A percentile compares a stretch with the other conserved stretches of the same genome.
Conservation (phyloP, 2,113 vertebrate species). For the Bubo bubo region DNA sequence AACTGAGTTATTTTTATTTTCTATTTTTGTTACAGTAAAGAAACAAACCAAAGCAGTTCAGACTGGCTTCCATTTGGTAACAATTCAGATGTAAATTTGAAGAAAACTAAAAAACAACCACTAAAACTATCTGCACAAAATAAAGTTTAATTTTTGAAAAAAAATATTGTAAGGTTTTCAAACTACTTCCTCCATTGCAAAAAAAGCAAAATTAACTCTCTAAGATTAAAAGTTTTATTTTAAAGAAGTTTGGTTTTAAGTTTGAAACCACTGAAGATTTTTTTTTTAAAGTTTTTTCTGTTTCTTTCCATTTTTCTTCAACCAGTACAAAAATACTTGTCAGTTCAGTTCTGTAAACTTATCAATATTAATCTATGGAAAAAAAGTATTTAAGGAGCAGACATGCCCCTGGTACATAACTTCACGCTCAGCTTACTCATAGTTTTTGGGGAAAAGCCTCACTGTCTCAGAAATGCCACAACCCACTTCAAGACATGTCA, state of each 20-base stretch:
- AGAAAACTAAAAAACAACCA: not conserved
- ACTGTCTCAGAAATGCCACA: not conserved
- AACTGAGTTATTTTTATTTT: not conserved
- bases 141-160: not conserved
- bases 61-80: not conserved
- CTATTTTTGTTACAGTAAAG: not conserved
- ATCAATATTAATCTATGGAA: not conserved
- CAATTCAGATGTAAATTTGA: not conserved
- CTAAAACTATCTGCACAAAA: not conserved
- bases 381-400: not conserved
- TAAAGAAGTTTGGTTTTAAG: not conserved
- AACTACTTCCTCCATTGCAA: not conserved
- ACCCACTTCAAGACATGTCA: not conserved
- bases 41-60: not conserved
- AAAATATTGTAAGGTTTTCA: not conserved
- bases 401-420: not conserved
- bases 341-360: not conserved
- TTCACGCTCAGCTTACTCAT: not conserved
- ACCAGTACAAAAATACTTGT: not conserved
- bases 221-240: not conserved
- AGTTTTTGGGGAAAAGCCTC: not conserved
- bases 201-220: not conserved
- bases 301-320: not conserved
- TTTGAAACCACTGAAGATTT: not conserved
- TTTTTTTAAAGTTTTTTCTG: not conserved